phyloP scores from a whole-genome alignment of 2,888 invertebrate genomes.

The Artemia sinica region DNA sequence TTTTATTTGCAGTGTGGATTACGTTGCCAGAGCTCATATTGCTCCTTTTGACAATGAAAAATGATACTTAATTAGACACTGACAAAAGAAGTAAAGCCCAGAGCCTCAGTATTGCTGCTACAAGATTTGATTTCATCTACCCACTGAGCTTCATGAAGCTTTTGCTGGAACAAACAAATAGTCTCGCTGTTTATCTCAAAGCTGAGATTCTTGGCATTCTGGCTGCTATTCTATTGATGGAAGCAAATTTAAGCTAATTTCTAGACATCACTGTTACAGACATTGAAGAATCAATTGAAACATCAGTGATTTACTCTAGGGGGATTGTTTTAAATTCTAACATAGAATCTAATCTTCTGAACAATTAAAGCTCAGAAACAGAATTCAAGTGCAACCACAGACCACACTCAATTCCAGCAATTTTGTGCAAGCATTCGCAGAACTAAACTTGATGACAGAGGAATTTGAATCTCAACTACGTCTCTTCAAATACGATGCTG shows the following conservation, averaged over 20 bases:
- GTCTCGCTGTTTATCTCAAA: background rate
- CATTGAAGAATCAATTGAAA: background rate
- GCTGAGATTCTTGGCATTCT: background rate
- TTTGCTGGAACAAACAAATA: background rate
- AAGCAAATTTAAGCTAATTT: background rate
- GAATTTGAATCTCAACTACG: background rate
- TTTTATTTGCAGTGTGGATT: background rate
- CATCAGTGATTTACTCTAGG: background rate
- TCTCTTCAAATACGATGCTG: background rate
- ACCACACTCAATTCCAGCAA: background rate
- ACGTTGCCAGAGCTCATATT: background rate
- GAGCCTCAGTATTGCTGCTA: too few species aligned
- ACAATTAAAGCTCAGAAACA: background rate
- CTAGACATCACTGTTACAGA: background rate
- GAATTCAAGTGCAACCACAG: too few species aligned
- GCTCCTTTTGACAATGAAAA: too few species aligned
- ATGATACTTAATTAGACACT: too few species aligned
- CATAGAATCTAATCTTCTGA: background rate
- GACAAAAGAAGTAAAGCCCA: too few species aligned
- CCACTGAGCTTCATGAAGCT: background rate
- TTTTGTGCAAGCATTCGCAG: background rate
- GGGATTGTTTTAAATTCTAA: background rate
- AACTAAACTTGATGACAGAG: background rate
- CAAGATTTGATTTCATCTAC: slow-evolving; percentile 11
- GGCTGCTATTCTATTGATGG: background rate